Percentiles rank a stretch among this genome's conserved stretches.
Evolutionary conservation across 2,113 vertebrate species (phyloP).

Genomic region (Rallus limicola): DNA sequence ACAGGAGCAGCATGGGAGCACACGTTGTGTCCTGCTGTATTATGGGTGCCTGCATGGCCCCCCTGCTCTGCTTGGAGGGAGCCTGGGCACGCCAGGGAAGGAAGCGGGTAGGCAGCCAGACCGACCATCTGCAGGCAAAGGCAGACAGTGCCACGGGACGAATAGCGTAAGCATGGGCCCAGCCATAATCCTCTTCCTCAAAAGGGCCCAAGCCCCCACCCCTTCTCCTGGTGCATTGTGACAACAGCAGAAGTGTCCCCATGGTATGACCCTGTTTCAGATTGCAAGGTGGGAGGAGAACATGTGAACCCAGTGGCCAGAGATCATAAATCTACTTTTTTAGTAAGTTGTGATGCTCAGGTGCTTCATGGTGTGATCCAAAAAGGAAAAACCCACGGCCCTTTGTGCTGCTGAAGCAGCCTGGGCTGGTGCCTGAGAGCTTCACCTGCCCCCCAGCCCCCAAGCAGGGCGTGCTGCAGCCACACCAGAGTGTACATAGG

Average conservation of each 20-base stretch:
- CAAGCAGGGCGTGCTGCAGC: fast-evolving
- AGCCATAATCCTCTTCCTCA: fast-evolving
- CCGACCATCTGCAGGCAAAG: fast-evolving
- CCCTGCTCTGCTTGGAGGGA: not conserved
- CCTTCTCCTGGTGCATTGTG: fast-evolving
- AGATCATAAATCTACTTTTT: not conserved
- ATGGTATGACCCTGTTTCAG: fast-evolving
- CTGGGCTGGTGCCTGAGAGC: not conserved
- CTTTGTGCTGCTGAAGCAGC: not conserved
- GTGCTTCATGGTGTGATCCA: fast-evolving
- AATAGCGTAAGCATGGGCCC: fast-evolving
- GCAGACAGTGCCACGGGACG: fast-evolving
- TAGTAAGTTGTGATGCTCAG: fast-evolving
- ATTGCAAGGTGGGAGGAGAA: not conserved
- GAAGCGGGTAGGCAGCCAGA: not conserved
- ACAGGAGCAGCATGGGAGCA: not conserved
- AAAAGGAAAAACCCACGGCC: fast-evolving
- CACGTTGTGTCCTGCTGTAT: not conserved
- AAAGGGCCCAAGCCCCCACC: not conserved
- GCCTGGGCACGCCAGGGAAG: not conserved
- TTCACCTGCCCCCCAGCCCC: fast-evolving
- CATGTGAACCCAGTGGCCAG: fast-evolving
- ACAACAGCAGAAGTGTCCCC: not conserved
- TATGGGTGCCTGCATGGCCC: not conserved
- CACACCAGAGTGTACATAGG: too few species aligned